These are phyloP conservation scores for Salvelinus namaycush DNA, from an alignment of 2,113 vertebrate species.

Conservation along the genomic window DNA sequence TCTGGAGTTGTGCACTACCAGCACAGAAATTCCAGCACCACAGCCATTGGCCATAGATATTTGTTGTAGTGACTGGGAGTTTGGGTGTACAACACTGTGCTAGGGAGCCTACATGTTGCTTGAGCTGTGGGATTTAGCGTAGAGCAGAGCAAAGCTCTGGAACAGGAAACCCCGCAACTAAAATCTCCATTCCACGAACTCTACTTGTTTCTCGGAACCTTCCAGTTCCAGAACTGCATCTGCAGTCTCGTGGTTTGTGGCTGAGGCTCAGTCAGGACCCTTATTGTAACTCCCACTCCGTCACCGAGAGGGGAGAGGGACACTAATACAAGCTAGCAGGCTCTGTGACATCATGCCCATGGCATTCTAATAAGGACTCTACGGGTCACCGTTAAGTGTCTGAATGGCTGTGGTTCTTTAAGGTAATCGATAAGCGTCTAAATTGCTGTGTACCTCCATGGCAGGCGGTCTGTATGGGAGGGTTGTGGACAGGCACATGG, in stretches of 20 bases:
- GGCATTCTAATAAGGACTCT: not conserved
- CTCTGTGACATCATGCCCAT: not conserved
- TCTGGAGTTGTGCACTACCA: not conserved
- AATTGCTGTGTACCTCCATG: no score
- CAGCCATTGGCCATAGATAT: not conserved
- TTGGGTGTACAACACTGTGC: not conserved
- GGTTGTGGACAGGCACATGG: no score
- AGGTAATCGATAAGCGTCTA: no score
- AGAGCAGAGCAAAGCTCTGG: not conserved
- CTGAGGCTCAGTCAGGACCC: not conserved
- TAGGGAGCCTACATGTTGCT: not conserved
- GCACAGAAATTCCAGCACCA: not conserved
- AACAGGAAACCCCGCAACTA: not conserved
- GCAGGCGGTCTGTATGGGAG: no score
- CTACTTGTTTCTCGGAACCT: not conserved
- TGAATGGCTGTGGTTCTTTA: not conserved
- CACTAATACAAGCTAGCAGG: not conserved
- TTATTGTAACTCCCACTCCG: not conserved
- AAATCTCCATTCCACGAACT: not conserved
- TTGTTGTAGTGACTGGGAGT: not conserved
- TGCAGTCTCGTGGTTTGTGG: not conserved
- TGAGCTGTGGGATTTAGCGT: not conserved
- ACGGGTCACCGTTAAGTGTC: not conserved
- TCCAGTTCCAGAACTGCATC: not conserved
- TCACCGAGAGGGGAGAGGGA: not conserved